Evolutionary conservation across 2,888 invertebrate genomes (phyloP), one percentile per base, ranked within the genome.

Genomic region (Helicoverpa assulta): DNA sequence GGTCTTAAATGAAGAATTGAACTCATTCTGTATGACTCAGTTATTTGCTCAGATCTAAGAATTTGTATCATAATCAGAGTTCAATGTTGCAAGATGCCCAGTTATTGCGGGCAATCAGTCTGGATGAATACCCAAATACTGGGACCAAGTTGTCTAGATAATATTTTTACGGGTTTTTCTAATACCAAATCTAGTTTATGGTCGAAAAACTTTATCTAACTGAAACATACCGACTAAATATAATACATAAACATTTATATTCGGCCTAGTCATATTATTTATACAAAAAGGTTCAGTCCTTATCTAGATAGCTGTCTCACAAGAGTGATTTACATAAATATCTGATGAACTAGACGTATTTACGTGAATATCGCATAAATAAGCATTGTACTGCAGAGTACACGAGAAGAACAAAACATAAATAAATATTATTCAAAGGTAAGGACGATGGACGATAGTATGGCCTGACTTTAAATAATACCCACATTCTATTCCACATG

Each of bases 301-400:
- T 76, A 80, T 76, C 80, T 66, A 59, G 71, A 76, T 53, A 61
- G 47, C 54, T 76, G 71, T 76, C 80, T 76, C 76, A 47, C 64
- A 59, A 55, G 62, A 60, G 56, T 80, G 58, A 80, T 77, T 80
- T 77, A 80, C 77, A 80, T 80, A 76, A 55, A 70, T 76, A 76
- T 80, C 59, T 80, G 61, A 76, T 80, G 53, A 63, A 80, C 58
- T 56, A 53, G 58, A 70, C 52, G 52, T 70, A 61, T 60, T 78
- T 70, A 77, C 80, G 76, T 80, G 76, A 76, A 76, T 76, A 70
- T 16, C 43, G n/a, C 52, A 80, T 68, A 75, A 47, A 80, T 75
- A 67, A 43, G 47, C 50, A 21, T 57, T 12, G 18, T 73, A 61
- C 29, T 52, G 29, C 43, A 33, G 26, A 21, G 14, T 43, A 53